Conservation (phyloP, 2,888 invertebrate genomes). For the Alloscopus bannaensis region DNA sequence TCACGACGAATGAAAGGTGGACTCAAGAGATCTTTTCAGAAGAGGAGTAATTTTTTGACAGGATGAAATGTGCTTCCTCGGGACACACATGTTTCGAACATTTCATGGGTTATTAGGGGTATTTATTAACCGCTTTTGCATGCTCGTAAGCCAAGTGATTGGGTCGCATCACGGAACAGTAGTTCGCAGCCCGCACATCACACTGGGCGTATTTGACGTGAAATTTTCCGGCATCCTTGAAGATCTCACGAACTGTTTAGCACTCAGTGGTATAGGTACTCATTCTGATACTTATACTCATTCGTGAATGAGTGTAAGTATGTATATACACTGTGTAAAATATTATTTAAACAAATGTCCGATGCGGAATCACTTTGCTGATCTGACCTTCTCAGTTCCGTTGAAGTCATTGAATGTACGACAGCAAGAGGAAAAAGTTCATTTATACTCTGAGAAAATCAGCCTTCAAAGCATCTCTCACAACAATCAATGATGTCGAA, state of each 20-base stretch:
- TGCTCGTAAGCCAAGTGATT: conserved; percentile 36
- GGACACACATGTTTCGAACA: conserved; percentile 28
- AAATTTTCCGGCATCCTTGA: conserved; percentile 50
- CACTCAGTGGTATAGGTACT: too few relatives aligned
- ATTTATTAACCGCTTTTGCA: conserved; percentile 37
- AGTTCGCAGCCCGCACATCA: too few relatives aligned
- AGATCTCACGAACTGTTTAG: conserved; percentile 49
- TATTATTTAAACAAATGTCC: too few relatives aligned
- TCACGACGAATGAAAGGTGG: background rate
- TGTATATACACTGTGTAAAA: conserved; percentile 11
- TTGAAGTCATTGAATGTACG: too few relatives aligned
- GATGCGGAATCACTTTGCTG: too few relatives aligned
- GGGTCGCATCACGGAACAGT: conserved; percentile 32
- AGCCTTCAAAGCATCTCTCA: background rate
- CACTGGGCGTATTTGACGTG: conserved; percentile 19
- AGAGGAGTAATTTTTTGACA: conserved; percentile 37
- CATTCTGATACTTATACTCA: too few relatives aligned
- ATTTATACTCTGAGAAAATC: too few relatives aligned
- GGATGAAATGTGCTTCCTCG: conserved; percentile 22
- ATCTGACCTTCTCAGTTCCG: too few relatives aligned
- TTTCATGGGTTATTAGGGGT: conserved; percentile 50
- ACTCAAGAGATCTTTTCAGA: background rate
- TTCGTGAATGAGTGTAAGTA: too few relatives aligned
- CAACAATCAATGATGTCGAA: conserved; percentile 23
- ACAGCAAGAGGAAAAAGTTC: too few relatives aligned